phyloP scores from a whole-genome alignment of 2,888 invertebrate genomes.

The Diaphora mendica region DNA sequence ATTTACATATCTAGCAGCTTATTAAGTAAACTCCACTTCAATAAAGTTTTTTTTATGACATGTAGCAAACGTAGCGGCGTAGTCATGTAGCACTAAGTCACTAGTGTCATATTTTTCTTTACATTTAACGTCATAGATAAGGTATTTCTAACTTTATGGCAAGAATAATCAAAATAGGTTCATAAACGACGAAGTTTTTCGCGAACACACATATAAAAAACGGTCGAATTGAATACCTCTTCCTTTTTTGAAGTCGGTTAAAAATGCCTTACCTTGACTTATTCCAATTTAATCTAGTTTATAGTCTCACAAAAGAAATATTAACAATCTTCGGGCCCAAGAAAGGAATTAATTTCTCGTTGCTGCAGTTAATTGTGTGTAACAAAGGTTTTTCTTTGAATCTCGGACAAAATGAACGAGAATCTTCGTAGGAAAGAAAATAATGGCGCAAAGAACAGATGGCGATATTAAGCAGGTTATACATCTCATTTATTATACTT shows the following conservation, averaged over 20 bases:
- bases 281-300: conserved; percentile 34
- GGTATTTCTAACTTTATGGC: neutral
- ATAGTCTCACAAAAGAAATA: conserved; percentile 42
- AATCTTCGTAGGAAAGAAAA: conserved; percentile 67
- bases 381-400: conserved; percentile 72
- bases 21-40: neutral
- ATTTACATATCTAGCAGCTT: no score
- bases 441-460: conserved; percentile 65
- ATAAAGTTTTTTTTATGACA: no score
- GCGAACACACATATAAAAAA: no score
- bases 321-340: conserved; percentile 44
- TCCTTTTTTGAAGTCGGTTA: no score
- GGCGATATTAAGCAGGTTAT: conserved; percentile 50
- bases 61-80: no score
- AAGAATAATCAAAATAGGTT: no score
- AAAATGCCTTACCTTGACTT: conserved; percentile 28
- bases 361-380: conserved; percentile 74
- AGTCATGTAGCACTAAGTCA: no score
- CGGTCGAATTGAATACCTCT: no score
- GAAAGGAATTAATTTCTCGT: conserved; percentile 70
- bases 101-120: no score
- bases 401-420: conserved; percentile 58
- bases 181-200: no score
- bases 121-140: neutral
- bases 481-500: conserved; percentile 31